Base-by-base conservation (phyloP, 2,113 vertebrate species). In the Amphiprion percula region DNA sequence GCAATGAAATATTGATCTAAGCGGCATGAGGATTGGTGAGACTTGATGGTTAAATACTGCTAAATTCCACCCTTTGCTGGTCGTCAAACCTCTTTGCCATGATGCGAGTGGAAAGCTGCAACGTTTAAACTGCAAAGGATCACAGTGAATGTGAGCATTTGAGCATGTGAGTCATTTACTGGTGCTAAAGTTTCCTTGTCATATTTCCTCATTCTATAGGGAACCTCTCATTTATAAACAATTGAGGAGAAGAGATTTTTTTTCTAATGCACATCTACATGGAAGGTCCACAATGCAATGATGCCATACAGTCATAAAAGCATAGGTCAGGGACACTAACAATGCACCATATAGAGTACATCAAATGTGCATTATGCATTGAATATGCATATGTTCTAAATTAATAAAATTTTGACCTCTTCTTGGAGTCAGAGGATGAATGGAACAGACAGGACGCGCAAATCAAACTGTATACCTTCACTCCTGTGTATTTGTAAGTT, bases 1-100 rank as follows among this genome's bases (percentile, higher is more conserved):
- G 65, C 76, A 33, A 92, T 93, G 73, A 94, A 91, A 92, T 91
- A 92, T 92, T 90, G 86, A 93, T 91, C 80, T 80, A 82, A 88
- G 85, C 85, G 90, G 86, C 71, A 74, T 58, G 77, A 46, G 28
- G 64, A 80, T 39, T 73, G 76, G 70, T 75, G 79, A 63, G 69
- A 69, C 73, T 68, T 80, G 76, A 90, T 61, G 70, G 77, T 83
- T 90, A 87, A 92, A 91, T 73, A 46, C 41, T 3, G 74, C 73
- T 86, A 88, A 87, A 86, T 83, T 77, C 68, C 28, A 82, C 65
- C 41, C 54, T 62, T 80, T 59, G 50, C 44, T 68, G 2, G 11
- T 74, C 77, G 59, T 61, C 68, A 54, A 72, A 76, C 49, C 52
- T 59, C 60, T 46, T 3, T 1, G 1, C 73, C 54, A 69, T 54